Percentiles rank a stretch among this genome's conserved stretches.
Evolutionary conservation across 1,140 invertebrate genomes (phyloP).

Genomic region (Ceratina australensis): DNA sequence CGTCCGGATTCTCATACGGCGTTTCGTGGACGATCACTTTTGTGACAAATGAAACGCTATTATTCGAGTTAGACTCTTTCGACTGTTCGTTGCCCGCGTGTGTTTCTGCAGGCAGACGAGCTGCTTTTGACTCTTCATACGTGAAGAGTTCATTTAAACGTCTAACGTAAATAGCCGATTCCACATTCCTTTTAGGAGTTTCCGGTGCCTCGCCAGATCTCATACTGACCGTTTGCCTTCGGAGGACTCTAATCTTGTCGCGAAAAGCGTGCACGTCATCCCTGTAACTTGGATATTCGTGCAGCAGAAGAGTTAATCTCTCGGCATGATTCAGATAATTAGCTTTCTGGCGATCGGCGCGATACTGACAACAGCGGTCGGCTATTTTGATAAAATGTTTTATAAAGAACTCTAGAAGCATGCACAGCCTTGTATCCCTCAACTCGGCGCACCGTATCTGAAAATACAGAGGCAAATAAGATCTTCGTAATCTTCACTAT

Average conservation of each 20-base stretch:
- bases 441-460: conserved; percentile 71
- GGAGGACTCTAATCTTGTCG: conserved; percentile 72
- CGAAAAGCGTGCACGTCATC: conserved; percentile 78
- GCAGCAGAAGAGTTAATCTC: conserved; percentile 83
- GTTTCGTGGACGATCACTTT: conserved; percentile 41
- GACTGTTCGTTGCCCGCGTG: not conserved
- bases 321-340: conserved; percentile 86
- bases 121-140: conserved; percentile 16
- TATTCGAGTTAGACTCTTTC: not conserved
- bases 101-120: conserved; percentile 5
- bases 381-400: conserved; percentile 85
- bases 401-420: conserved; percentile 85
- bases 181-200: conserved; percentile 68
- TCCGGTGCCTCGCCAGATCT: conserved; percentile 51
- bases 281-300: conserved; percentile 80
- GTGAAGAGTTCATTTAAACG: conserved; percentile 62
- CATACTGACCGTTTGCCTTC: conserved; percentile 69
- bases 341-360: conserved; percentile 81
- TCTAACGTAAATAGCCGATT: conserved; percentile 59
- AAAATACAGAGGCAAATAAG: conserved; percentile 4
- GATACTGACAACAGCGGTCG: conserved; percentile 81
- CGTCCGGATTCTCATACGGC: not conserved
- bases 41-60: not conserved
- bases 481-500: conserved; percentile 11
- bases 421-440: conserved; percentile 73